These are phyloP conservation scores for Holcopasites calliopsidis DNA, from an alignment of 1,140 invertebrate species.

Conservation along the genomic window DNA sequence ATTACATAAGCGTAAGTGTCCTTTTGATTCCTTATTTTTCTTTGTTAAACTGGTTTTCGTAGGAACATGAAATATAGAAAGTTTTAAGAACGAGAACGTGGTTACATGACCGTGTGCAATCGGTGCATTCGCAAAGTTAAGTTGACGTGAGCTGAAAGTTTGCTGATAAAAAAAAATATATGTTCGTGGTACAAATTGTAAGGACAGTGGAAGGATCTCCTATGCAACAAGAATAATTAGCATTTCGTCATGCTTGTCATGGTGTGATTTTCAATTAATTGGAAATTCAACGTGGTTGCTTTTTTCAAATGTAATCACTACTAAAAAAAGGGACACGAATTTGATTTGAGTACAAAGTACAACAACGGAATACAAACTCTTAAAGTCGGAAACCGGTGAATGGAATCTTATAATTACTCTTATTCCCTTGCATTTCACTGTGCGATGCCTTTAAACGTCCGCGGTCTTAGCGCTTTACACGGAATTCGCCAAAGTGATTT, in stretches of 20 bases:
- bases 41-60: not conserved
- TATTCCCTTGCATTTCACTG: not conserved
- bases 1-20: not conserved
- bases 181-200: no score
- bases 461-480: constrained; percentile 24
- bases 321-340: no score
- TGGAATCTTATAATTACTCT: constrained; percentile 16
- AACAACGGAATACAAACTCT: not conserved
- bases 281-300: no score
- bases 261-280: no score
- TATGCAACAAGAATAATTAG: no score
- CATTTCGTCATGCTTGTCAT: no score
- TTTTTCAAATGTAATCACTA: no score
- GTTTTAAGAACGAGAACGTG: constrained; percentile 3
- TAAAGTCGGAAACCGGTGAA: not conserved
- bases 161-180: no score
- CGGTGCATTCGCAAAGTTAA: not conserved
- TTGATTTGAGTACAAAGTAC: no score
- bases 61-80: constrained; percentile 2
- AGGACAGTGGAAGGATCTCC: no score
- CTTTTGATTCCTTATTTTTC: no score
- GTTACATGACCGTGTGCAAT: not conserved
- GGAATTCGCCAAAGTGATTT: constrained; percentile 35
- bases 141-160: not conserved
- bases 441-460: constrained; percentile 14